phyloP scores from a whole-genome alignment of 2,113 vertebrate species.

The Lathamus discolor region DNA sequence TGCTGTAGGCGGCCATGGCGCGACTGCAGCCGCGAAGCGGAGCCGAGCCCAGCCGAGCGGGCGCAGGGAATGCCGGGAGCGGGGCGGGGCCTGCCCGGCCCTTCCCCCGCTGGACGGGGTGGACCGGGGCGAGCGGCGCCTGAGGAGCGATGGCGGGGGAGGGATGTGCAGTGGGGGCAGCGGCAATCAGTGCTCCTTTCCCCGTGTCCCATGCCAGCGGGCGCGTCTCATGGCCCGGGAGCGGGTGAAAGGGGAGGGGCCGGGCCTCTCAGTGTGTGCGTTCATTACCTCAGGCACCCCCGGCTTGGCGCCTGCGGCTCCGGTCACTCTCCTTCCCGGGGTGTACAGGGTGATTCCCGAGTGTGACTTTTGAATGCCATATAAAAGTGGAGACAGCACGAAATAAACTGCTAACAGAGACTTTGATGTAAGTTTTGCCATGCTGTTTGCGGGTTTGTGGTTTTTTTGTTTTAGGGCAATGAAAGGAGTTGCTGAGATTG shows the following conservation, averaged over 20 bases:
- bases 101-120: background rate
- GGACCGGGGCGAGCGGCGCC: background rate
- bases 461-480: background rate
- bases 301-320: background rate
- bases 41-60: background rate
- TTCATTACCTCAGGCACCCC: fast-evolving
- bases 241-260: background rate
- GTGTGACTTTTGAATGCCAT: fast-evolving
- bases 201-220: background rate
- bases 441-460: too few species aligned
- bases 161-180: background rate
- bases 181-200: background rate
- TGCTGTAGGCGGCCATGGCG: constrained; percentile 91
- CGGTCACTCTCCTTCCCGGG: fast-evolving
- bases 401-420: background rate
- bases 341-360: fast-evolving
- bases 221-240: background rate
- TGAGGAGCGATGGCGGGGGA: too few species aligned
- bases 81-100: background rate
- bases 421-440: background rate
- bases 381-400: fast-evolving
- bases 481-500: background rate
- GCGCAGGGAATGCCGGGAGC: constrained; percentile 63
- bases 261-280: background rate
- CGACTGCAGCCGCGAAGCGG: background rate